Conservation (phyloP, 2,888 invertebrate genomes). For the Venusia cambrica region DNA sequence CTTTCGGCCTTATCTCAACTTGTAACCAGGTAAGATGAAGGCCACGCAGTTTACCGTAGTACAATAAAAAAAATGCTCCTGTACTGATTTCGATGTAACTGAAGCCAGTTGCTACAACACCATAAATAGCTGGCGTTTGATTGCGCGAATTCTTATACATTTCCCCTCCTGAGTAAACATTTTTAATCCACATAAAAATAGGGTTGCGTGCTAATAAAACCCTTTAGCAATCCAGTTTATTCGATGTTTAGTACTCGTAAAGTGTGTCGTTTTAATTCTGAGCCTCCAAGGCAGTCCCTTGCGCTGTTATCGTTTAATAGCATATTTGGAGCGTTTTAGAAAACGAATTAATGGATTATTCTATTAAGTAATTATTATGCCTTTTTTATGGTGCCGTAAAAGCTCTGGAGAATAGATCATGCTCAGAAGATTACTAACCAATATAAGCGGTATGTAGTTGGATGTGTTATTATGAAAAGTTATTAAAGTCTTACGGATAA, state of each 20-base stretch:
- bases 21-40: no score
- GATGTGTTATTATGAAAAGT: constrained; percentile 29
- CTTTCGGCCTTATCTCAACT: no score
- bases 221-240: constrained; percentile 38
- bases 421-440: constrained; percentile 55
- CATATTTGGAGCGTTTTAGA: constrained; percentile 36
- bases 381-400: constrained; percentile 52
- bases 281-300: constrained; percentile 23
- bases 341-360: constrained; percentile 19
- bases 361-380: constrained; percentile 45
- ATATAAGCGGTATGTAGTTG: constrained; percentile 38
- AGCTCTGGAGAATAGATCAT: constrained; percentile 48
- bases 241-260: constrained; percentile 37
- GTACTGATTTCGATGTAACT: no score
- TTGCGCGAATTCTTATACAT: constrained; percentile 28
- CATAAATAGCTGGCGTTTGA: constrained; percentile 26
- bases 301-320: constrained; percentile 37
- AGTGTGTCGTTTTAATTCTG: constrained; percentile 35
- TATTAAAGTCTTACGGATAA: constrained; percentile 7
- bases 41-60: no score
- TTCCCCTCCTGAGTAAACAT: constrained; percentile 32
- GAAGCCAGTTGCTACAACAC: neutral
- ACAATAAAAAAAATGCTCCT: no score
- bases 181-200: constrained; percentile 37
- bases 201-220: constrained; percentile 38